Conservation (phyloP, 2,797 vertebrate genomes). For the Danio choprae region DNA sequence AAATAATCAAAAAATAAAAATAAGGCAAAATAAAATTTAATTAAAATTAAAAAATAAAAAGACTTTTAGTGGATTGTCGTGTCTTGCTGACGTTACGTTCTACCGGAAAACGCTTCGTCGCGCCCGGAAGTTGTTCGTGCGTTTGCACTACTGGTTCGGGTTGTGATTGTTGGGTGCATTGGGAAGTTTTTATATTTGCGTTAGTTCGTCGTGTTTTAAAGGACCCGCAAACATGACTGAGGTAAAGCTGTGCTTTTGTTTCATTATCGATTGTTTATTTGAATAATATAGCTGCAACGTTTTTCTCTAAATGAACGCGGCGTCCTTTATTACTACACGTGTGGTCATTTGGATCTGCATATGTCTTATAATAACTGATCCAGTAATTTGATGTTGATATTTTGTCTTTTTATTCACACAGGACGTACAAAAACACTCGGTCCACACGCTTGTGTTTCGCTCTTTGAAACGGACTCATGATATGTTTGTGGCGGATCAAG, state of each 20-base stretch:
- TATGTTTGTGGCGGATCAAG: conserved; percentile 98
- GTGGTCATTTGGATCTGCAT: not conserved
- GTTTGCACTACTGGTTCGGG: not conserved
- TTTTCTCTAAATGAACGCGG: not conserved
- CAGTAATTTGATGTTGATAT: not conserved
- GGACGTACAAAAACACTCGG: conserved; percentile 99
- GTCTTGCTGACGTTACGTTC: not conserved
- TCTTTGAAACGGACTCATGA: conserved; percentile 97
- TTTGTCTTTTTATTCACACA: conserved; percentile 57
- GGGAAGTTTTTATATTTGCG: conserved; percentile 9
- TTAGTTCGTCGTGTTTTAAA: not conserved
- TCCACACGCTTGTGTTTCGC: conserved; percentile 97
- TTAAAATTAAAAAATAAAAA: too few relatives aligned
- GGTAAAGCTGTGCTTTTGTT: not conserved
- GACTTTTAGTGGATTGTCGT: not conserved
- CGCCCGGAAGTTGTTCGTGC: not conserved
- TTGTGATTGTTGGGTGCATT: conserved; percentile 23
- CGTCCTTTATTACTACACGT: conserved; percentile 13
- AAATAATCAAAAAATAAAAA: too few relatives aligned
- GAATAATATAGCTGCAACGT: too few relatives aligned
- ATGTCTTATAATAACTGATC: too few relatives aligned
- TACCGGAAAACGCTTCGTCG: not conserved
- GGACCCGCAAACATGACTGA: conserved; percentile 27
- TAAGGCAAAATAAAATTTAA: too few relatives aligned
- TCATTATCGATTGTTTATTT: not conserved